Base-by-base conservation (phyloP, 2,113 vertebrate species). In the Andinoacara biseriatus region DNA sequence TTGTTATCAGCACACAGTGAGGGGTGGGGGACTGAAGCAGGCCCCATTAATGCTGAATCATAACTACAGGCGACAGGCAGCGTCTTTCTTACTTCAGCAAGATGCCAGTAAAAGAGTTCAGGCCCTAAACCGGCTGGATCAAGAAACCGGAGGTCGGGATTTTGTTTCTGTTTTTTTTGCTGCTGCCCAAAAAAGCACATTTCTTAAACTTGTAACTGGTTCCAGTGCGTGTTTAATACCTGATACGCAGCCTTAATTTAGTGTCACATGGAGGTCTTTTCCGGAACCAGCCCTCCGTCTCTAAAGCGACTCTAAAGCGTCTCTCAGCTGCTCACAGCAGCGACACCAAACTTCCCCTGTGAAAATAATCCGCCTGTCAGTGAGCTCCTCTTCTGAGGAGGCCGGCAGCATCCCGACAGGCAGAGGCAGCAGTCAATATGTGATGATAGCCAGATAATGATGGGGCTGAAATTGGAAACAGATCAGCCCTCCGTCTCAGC, bases 401-500 rank as follows among this genome's bases (percentile, higher is more conserved):
- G 43, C 31, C 20, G 7, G 49, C 78, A 46, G 58, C 10, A 0
- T 31, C 5, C 46, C 57, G 62, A 78, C 35, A 38, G 76, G 69
- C 4, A 40, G 58, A 40, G 58, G 62, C 40, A 69, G 63, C 63
- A n/a, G 65, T 81, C 76, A 62, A 88, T 62, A 78, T 40, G 74
- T 72, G 38, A 82, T 78, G 81, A 82, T 31, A 72, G 74, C 26
- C 57, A 80, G 63, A 89, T 67, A 82, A 87, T 67, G 60, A 83
- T 78, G 80, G 13, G 17, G 59, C 74, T 65, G 43, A 18, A 72
- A 72, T 31, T 72, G 43, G 65, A 72, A 72, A 72, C 65, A n/a
- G 43, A 72, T 31, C 65, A n/a, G 26, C 17, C 31, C 65, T 72
- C 24, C 11, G 43, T 10, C 43, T 72, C 65, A 52, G 65, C 52